A percentile compares a stretch with the other conserved stretches of the same genome.
Conservation (phyloP, 2,797 vertebrate species). For the Macroramphosus scolopax region DNA sequence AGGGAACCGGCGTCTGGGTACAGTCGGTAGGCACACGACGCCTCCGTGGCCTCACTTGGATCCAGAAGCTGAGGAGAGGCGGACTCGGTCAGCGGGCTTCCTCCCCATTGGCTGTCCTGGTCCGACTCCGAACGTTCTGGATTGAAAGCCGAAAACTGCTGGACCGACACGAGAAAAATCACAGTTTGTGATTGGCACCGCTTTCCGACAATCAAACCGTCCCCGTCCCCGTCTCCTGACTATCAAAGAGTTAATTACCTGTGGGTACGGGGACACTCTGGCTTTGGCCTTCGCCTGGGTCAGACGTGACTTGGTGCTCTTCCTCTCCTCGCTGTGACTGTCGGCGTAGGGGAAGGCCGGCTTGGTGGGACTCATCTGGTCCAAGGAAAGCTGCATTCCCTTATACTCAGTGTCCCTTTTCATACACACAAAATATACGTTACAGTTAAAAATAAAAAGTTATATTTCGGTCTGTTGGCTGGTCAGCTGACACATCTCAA, state of each 20-base stretch:
- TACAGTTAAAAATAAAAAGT: constrained; percentile 10
- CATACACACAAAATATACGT: constrained; percentile 32
- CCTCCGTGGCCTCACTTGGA: constrained; percentile 76
- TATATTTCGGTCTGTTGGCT: constrained; percentile 14
- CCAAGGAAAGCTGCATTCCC: constrained; percentile 91
- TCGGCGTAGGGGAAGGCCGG: constrained; percentile 86
- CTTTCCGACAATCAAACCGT: background rate
- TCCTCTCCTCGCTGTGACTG: constrained; percentile 85
- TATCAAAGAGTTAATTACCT: constrained; percentile 76
- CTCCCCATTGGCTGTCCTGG: constrained; percentile 94
- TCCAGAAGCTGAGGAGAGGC: constrained; percentile 93
- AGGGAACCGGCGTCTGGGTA: constrained; percentile 85
- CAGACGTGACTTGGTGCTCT: constrained; percentile 85
- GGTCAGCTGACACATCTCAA: background rate
- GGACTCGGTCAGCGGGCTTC: constrained; percentile 87
- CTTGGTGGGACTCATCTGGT: constrained; percentile 91
- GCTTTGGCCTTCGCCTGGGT: constrained; percentile 85
- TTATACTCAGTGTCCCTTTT: constrained; percentile 92
- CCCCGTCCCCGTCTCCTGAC: background rate
- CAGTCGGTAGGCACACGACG: constrained; percentile 88
- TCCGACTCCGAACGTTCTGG: constrained; percentile 91
- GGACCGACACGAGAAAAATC: constrained; percentile 35
- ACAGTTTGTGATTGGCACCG: constrained; percentile 9
- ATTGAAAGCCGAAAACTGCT: constrained; percentile 90
- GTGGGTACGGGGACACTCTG: constrained; percentile 90